A percentile compares a stretch with the other conserved stretches of the same genome.
These are phyloP conservation scores for Loriculus beryllinus DNA, from an alignment of 2,797 vertebrate genomes.

Conservation along the genomic window DNA sequence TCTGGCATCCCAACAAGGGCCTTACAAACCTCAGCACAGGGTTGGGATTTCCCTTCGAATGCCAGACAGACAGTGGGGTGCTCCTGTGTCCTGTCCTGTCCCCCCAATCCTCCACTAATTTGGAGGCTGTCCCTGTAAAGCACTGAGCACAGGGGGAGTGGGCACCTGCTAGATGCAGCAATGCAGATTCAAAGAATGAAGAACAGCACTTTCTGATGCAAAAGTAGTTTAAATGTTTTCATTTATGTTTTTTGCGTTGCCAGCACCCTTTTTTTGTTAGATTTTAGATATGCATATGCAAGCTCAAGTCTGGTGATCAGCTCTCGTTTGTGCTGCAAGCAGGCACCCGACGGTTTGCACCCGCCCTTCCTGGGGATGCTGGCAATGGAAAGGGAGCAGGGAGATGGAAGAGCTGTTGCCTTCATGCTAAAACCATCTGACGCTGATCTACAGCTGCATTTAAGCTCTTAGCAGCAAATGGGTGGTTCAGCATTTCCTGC, in stretches of 20 bases:
- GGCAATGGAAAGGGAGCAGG: neutral
- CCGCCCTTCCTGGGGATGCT: neutral
- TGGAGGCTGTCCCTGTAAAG: neutral
- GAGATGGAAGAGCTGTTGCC: neutral
- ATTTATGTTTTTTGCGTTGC: neutral
- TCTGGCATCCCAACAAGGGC: neutral
- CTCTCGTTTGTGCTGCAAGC: neutral
- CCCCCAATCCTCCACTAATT: too few relatives aligned
- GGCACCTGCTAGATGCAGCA: neutral
- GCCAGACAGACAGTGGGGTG: neutral
- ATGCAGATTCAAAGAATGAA: neutral
- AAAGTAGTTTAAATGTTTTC: neutral
- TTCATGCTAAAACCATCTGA: neutral
- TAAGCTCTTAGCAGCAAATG: neutral
- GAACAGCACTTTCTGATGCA: neutral
- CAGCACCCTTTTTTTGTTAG: neutral
- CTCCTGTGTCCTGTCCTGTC: too few relatives aligned
- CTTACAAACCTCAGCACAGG: neutral
- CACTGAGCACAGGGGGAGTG: accelerated
- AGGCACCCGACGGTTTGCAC: neutral
- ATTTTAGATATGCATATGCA: neutral
- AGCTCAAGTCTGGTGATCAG: neutral
- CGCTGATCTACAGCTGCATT: neutral
- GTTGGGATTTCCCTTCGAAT: neutral
- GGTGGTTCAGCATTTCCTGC: neutral